Base-by-base conservation (phyloP, 2,888 invertebrate species). In the Alviniconcha strummeri region DNA sequence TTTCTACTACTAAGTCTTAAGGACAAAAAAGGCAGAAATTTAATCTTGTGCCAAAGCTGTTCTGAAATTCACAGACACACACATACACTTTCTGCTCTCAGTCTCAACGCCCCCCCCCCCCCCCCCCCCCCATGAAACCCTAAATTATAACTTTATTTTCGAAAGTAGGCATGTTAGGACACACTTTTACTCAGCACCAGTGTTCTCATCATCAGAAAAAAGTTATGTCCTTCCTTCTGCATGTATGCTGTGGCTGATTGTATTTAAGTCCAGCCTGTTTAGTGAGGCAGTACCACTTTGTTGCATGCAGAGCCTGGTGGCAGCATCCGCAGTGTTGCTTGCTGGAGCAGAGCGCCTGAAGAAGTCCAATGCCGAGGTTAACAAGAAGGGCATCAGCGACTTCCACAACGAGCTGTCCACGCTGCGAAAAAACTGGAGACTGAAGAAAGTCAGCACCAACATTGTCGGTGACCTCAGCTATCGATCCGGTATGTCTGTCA, bases 391-490 rank as follows among this genome's bases (percentile, higher is more conserved):
- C 96, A 89, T 89, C 96, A 96, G 88, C 0, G 98, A 99, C 93
- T 99, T 99, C 92, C 98, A 99, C 91, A 97, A 97, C 84, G 98
- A 99, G 92, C 94, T 99, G 83, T 93, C 98, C 56, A 95, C 97
- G 84, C 94, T 99, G 77, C 94, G 99, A 71, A 98, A 98, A 92
- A 98, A 97, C 92, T 99, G 98, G 98, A 95, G 98, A 78, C 94
- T 99, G n/a, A 98, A 98, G 92, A 98, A 98, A 95, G 97, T 98
- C 0, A 97, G 98, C 0, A 98, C 97, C 92, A 96, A 97, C 0
- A 99, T 99, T 84, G 96, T 99, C 82, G 99, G 99, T 0, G 99
- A 99, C 94, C 95, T 99, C 8, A 98, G 98, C 93, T 99, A 98
- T 92, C 95, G 98, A 86, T 98, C 98, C 90, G 95, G 95, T 95